These are phyloP conservation scores for Cotesia glomerata DNA, from an alignment of 1,140 invertebrate species.

Conservation along the genomic window DNA sequence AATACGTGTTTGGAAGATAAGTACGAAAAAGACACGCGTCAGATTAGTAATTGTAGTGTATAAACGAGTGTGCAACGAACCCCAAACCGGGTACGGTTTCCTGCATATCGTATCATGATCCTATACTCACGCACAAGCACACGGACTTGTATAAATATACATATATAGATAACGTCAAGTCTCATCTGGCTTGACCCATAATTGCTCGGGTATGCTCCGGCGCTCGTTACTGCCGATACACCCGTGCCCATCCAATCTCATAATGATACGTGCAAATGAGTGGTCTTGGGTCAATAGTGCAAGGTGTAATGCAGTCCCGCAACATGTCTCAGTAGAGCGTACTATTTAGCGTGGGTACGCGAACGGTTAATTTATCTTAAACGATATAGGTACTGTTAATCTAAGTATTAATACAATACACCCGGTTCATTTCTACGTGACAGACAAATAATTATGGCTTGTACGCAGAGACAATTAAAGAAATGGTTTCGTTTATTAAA, in stretches of 20 bases:
- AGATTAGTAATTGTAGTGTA: not conserved
- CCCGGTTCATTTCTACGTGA: no score
- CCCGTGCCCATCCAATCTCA: not conserved
- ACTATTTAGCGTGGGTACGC: not conserved
- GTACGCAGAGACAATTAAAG: no score
- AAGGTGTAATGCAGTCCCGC: not conserved
- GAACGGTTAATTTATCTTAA: not conserved
- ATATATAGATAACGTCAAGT: conserved; percentile 5
- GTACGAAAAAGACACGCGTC: conserved; percentile 17
- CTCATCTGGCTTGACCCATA: conserved; percentile 37
- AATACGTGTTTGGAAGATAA: not conserved
- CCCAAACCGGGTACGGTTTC: conserved; percentile 7
- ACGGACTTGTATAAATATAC: not conserved
- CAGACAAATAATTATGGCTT: no score
- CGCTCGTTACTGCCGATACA: conserved; percentile 26
- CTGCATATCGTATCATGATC: not conserved
- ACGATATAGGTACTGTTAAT: not conserved
- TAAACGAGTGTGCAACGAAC: not conserved
- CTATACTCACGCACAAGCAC: not conserved
- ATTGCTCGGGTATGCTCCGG: conserved; percentile 45
- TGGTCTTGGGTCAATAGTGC: not conserved
- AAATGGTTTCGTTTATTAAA: no score
- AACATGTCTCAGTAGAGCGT: not conserved
- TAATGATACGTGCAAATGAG: not conserved
- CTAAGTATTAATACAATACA: not conserved